phyloP scores from a whole-genome alignment of 2,888 invertebrate genomes.

The Drosophila robusta region DNA sequence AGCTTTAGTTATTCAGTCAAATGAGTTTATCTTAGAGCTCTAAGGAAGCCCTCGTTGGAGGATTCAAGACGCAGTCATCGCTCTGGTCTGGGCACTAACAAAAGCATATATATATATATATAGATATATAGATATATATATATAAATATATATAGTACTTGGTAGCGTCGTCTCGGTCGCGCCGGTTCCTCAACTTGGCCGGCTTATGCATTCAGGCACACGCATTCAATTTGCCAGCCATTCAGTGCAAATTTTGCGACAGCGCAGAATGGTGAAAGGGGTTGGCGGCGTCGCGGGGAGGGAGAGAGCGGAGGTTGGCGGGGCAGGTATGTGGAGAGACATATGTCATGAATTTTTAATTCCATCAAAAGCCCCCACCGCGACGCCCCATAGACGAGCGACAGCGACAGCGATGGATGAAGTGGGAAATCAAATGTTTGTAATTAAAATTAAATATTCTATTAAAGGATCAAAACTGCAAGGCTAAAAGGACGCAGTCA shows the following conservation, averaged over 20 bases:
- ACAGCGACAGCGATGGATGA: slow-evolving; percentile 60
- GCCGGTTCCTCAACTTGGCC: slow-evolving; percentile 54
- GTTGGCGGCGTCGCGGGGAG: too few relatives aligned
- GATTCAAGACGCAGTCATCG: slow-evolving; percentile 25
- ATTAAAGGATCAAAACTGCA: slow-evolving; percentile 81
- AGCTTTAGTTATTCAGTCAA: slow-evolving; percentile 2
- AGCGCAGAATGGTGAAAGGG: background rate
- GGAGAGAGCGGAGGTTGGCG: background rate
- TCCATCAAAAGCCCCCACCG: slow-evolving; percentile 24
- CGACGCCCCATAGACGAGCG: slow-evolving; percentile 5
- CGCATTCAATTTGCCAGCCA: slow-evolving; percentile 69
- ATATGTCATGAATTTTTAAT: slow-evolving; percentile 71
- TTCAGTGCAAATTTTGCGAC: slow-evolving; percentile 47
- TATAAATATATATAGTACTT: background rate
- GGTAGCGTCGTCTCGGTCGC: background rate
- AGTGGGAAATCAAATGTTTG: slow-evolving; percentile 81
- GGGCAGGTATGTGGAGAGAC: slow-evolving; percentile 19
- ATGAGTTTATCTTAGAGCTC: slow-evolving; percentile 2
- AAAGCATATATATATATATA: slow-evolving; percentile 9
- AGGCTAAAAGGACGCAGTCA: slow-evolving; percentile 73
- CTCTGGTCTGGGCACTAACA: slow-evolving; percentile 32
- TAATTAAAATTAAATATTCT: slow-evolving; percentile 81
- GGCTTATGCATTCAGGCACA: slow-evolving; percentile 68
- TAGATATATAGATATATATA: background rate
- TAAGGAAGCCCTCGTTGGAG: slow-evolving; percentile 9